A percentile compares a stretch with the other conserved stretches of the same genome.
phyloP scores from a whole-genome alignment of 1,140 invertebrate genomes.

The Chrysopa pallens region DNA sequence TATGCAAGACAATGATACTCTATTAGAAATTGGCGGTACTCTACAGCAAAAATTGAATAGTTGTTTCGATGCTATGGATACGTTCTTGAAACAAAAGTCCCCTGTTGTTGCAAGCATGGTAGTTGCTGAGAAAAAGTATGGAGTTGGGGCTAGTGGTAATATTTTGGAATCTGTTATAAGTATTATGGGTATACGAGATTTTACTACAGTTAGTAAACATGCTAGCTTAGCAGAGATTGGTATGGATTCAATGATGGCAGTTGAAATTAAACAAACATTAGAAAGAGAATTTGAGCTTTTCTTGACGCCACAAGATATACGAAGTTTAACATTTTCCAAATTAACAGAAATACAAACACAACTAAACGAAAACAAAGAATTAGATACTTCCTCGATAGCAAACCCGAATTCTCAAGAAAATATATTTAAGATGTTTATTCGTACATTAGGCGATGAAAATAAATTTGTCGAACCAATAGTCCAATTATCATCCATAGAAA shows the following conservation, averaged over 20 bases:
- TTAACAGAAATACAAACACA: neutral
- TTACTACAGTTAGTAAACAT: conserved; percentile 36
- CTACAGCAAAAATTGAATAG: conserved; percentile 39
- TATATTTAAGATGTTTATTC: no score
- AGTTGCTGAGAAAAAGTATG: conserved; percentile 22
- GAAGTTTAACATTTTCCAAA: conserved; percentile 33
- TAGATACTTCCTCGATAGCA: no score
- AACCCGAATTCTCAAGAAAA: no score
- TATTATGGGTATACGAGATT: conserved; percentile 28
- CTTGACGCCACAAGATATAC: conserved; percentile 49
- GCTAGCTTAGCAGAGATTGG: conserved; percentile 54
- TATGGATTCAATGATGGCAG: conserved; percentile 67
- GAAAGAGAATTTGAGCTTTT: conserved; percentile 55
- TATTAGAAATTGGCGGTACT: conserved; percentile 20
- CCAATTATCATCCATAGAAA: no score
- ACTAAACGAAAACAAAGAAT: no score
- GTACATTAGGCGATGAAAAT: no score
- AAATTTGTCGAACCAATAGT: no score
- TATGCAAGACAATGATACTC: conserved; percentile 42
- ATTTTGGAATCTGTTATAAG: conserved; percentile 41
- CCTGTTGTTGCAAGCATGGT: conserved; percentile 38
- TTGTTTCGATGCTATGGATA: conserved; percentile 25
- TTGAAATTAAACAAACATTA: conserved; percentile 61
- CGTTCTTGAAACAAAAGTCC: conserved; percentile 21
- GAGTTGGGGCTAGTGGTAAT: conserved; percentile 27